Evolutionary conservation across 2,797 vertebrate species (phyloP), one percentile per base, ranked within the genome.

Genomic region (Gymnothorax javanicus): DNA sequence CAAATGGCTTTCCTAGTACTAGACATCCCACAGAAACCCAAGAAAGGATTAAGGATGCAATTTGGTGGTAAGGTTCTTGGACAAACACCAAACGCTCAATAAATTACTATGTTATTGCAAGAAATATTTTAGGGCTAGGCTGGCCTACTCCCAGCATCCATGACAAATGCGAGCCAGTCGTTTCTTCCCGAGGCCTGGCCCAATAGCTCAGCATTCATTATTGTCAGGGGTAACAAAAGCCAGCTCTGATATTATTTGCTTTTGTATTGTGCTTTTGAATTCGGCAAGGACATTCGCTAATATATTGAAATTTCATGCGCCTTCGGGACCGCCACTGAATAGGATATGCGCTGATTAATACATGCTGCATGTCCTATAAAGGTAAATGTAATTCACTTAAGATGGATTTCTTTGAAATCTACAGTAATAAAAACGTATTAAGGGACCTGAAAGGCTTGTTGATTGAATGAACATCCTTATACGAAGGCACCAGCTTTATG

Each of bases 1-100:
- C 25, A 75, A 58, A 82, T 25, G 84, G 84, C 43, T 89, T 90
- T 67, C 67, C 13, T 71, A 82, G 86, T 88, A 88, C 86, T 86
- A 83, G 75, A 82, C 27, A 2, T 86, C 50, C 20, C 17, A 69
- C 62, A 12, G 69, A 84, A 86, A 59, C 2, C 20, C 62, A 64
- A 23, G 2, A 13, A 71, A 82, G 62, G 15, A 75, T 81, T 84
- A 81, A 81, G 82, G 71, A 86, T 84, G 71, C 27, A 33, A 86
- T 88, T 71, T 84, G 58, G 60, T 60, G 83, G 73, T 64, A 54
- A 54, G 52, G 25, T 83, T 71, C 54, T 73, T 54, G 62, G 58
- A 88, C 82, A 77, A 73, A 69, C 58, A 82, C 59, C 56, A 85
- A 58, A 85, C 71, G 27, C 64, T 86, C 81, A 56, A 83, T 82